Base-by-base conservation (phyloP, 2,888 invertebrate genomes). In the Conomelus anceps region DNA sequence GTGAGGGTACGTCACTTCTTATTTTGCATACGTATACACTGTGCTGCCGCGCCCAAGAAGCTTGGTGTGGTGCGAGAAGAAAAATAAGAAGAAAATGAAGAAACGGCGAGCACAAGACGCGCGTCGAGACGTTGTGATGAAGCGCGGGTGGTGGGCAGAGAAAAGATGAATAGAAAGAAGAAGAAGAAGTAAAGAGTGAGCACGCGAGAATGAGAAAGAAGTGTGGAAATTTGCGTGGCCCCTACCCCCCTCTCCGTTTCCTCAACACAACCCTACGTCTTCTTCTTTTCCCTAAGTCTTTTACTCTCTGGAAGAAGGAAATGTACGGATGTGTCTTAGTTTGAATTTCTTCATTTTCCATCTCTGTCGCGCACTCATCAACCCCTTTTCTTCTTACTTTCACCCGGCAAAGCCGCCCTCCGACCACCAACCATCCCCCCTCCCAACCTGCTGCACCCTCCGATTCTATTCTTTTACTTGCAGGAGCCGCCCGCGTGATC, bases 341-440 rank as follows among this genome's bases (percentile, higher is more conserved):
- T 94, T 94, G 94, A 94, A 94, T 94, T 95, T 95, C 94, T 94
- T 94, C 94, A 94, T 94, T 94, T 94, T 94, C 90, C 93, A 92
- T 93, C 93, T 93, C 93, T 93, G 92, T 93, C 90, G 93, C 93
- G 93, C 92, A 92, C 93, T 92, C 92, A 92, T 92, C 93, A 90
- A 91, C 91, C 91, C 89, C 90, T 84, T 90, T 90, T 86, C 63
- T 63, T 63, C 63, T 63, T 63, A 63, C 63, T 63, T 91, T 89
- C 91, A 89, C 92, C 91, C 90, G 90, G 88, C 90, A 63, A 84
- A 63, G 89, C 23, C 23, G 22, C 84, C 63, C 24, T 88, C 86
- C 88, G 84, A 88, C 41, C 88, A 88, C 90, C 89, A 89, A 90
- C 90, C 90, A 89, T 86, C 89, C 41, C 88, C 89, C 90, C 89